Evolutionary conservation across 2,113 vertebrate species (phyloP).

Genomic region (Pollachius pollachius): DNA sequence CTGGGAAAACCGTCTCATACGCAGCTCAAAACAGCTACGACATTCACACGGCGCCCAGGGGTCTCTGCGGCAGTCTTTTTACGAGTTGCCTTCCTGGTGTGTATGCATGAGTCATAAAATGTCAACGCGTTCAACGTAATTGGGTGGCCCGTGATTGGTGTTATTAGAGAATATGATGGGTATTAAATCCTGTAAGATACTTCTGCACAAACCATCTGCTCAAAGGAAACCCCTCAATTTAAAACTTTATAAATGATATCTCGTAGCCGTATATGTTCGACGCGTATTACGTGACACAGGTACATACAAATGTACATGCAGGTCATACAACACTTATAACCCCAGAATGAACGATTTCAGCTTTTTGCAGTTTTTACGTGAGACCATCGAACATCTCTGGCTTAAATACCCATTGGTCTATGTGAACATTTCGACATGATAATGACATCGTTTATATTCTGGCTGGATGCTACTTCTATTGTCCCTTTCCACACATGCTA

Average conservation of each 20-base stretch:
- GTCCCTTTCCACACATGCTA: slow-evolving; percentile 51
- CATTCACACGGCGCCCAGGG: too few relatives aligned
- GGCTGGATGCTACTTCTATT: slow-evolving; percentile 46
- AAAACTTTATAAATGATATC: too few relatives aligned
- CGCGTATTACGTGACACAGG: too few relatives aligned
- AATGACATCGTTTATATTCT: slow-evolving; percentile 54
- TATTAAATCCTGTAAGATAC: slow-evolving; percentile 21
- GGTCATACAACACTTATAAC: too few relatives aligned
- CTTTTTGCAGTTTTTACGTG: slow-evolving; percentile 1
- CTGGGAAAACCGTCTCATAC: too few relatives aligned
- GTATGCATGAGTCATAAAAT: neutral
- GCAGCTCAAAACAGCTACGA: too few relatives aligned
- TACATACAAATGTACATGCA: too few relatives aligned
- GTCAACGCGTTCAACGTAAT: neutral
- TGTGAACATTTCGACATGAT: slow-evolving; percentile 37
- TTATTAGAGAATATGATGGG: neutral
- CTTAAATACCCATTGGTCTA: slow-evolving; percentile 23
- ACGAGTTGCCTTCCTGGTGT: neutral
- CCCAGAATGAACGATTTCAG: neutral
- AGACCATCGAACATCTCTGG: slow-evolving; percentile 18
- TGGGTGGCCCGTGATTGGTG: neutral
- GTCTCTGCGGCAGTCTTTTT: too few relatives aligned
- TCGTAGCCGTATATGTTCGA: too few relatives aligned
- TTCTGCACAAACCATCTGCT: neutral
- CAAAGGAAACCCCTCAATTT: too few relatives aligned